Percentiles rank a stretch among this genome's conserved stretches.
Conservation (phyloP, 2,113 vertebrate species). For the Papio anubis region DNA sequence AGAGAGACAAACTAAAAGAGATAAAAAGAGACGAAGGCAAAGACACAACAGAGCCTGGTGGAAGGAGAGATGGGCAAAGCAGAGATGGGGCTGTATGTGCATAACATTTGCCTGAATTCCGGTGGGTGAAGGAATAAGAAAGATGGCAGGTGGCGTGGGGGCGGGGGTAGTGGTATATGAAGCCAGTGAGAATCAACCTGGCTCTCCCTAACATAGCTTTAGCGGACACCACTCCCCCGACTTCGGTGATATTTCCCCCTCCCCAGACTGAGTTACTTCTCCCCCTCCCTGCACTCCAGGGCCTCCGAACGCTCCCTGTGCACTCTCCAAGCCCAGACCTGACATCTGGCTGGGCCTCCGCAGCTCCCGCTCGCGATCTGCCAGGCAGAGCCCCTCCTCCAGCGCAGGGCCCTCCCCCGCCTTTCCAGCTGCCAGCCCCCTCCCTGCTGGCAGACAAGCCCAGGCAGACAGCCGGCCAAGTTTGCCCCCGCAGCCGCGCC, state of each 20-base stretch:
- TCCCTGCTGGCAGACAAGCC: conserved; percentile 78
- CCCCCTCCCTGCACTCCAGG: not conserved
- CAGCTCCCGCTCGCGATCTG: conserved; percentile 62
- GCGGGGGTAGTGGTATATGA: not conserved
- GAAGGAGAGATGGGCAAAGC: not conserved
- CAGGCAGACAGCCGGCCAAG: conserved; percentile 75
- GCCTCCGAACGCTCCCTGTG: not conserved
- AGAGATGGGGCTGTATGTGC: not conserved
- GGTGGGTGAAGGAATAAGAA: not conserved
- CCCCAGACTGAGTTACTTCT: not conserved
- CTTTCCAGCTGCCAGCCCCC: conserved; percentile 77
- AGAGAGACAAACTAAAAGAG: not conserved
- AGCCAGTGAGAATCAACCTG: not conserved
- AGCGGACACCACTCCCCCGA: not conserved
- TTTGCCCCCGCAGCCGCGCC: conserved; percentile 72
- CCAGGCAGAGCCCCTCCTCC: conserved; percentile 71
- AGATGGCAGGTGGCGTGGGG: not conserved
- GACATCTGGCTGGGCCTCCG: conserved; percentile 72
- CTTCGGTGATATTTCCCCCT: not conserved
- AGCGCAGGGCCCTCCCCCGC: conserved; percentile 49
- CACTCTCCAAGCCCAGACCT: conserved; percentile 29
- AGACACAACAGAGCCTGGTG: not conserved
- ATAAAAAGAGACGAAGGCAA: not conserved
- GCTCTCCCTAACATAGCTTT: not conserved
- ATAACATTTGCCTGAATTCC: not conserved